Conservation (phyloP, 2,888 invertebrate species). For the Hydraecia micacea region DNA sequence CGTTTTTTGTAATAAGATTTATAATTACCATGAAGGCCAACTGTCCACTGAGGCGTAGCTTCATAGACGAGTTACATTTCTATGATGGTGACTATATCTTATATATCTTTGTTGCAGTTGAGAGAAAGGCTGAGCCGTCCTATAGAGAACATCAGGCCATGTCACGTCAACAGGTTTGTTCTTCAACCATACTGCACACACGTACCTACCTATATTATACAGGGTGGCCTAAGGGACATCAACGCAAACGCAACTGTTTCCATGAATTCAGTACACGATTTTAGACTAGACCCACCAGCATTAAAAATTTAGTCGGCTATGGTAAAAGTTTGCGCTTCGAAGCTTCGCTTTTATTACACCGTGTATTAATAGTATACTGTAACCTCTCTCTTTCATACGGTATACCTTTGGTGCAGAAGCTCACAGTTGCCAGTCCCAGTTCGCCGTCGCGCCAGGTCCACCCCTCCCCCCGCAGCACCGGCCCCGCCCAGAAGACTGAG, state of each 20-base stretch:
- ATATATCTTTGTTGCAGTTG: constrained; percentile 77
- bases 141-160: constrained; percentile 80
- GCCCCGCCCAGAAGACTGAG: constrained; percentile 81
- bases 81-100: too few species aligned
- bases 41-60: neutral
- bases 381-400: neutral
- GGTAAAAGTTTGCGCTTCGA: neutral
- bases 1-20: constrained; percentile 72
- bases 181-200: neutral
- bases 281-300: neutral
- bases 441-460: constrained; percentile 83
- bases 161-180: constrained; percentile 77
- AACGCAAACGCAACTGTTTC: neutral
- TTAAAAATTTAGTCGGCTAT: neutral
- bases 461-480: constrained; percentile 83
- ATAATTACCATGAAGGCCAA: neutral
- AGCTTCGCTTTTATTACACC: too few species aligned
- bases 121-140: constrained; percentile 84
- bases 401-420: constrained; percentile 70
- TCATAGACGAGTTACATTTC: neutral
- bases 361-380: neutral
- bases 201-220: neutral
- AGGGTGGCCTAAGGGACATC: neutral
- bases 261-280: neutral
- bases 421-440: constrained; percentile 86